phyloP scores from a whole-genome alignment of 1,140 invertebrate genomes.

The Anagrus nilaparvatae region DNA sequence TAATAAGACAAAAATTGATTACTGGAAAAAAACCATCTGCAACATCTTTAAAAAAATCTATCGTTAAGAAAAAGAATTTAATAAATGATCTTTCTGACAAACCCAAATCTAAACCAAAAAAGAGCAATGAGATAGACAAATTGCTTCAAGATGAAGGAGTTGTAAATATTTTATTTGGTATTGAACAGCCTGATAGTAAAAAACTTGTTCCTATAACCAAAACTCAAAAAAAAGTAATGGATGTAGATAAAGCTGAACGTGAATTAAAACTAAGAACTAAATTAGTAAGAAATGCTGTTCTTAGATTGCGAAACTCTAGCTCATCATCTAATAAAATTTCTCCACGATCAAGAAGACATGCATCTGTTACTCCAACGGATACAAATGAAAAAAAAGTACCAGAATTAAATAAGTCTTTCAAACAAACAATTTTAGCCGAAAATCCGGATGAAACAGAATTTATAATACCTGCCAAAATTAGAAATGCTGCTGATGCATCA shows the following conservation, averaged over 20 bases:
- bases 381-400: background rate
- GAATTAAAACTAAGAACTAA: slow-evolving; percentile 37
- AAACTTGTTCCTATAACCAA: slow-evolving; percentile 42
- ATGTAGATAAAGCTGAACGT: slow-evolving; percentile 41
- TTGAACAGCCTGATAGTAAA: slow-evolving; percentile 48
- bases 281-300: slow-evolving; percentile 46
- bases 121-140: slow-evolving; percentile 61
- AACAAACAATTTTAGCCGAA: slow-evolving; percentile 33
- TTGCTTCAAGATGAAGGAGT: slow-evolving; percentile 75
- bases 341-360: slow-evolving; percentile 42
- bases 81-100: no score
- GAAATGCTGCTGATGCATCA: slow-evolving; percentile 57
- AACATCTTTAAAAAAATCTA: slow-evolving; percentile 1
- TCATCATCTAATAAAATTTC: slow-evolving; percentile 22
- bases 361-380: slow-evolving; percentile 22
- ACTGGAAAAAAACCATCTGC: slow-evolving; percentile 18
- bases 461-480: slow-evolving; percentile 45
- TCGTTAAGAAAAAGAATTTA: no score
- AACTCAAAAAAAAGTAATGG: slow-evolving; percentile 42
- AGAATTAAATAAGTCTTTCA: slow-evolving; percentile 21
- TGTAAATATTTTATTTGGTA: slow-evolving; percentile 71
- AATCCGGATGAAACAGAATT: slow-evolving; percentile 35
- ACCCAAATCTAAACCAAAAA: slow-evolving; percentile 34
- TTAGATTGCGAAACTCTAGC: slow-evolving; percentile 36
- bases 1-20: slow-evolving; percentile 22